Percentiles rank a stretch among this genome's conserved stretches.
These are phyloP conservation scores for Falco peregrinus DNA, from an alignment of 2,797 vertebrate species.

Conservation along the genomic window DNA sequence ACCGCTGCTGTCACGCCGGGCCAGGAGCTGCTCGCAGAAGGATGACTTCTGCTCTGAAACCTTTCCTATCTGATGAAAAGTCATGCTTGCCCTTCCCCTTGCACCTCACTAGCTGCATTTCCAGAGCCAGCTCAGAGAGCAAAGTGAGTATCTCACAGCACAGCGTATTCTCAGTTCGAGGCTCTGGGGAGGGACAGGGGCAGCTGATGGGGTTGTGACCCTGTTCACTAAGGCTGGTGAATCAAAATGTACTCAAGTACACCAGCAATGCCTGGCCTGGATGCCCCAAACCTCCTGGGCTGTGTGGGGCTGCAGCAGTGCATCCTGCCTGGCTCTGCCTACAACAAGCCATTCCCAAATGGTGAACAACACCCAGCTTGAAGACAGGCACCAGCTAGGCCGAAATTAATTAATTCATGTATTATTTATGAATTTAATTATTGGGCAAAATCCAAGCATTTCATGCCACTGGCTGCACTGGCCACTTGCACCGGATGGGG, in stretches of 20 bases:
- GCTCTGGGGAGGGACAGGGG: background rate
- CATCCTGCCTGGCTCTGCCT: background rate
- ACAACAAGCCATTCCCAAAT: fast-evolving
- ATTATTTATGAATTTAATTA: background rate
- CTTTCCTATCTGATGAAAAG: background rate
- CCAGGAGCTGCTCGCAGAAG: background rate
- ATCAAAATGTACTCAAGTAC: background rate
- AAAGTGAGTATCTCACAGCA: background rate
- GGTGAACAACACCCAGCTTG: background rate
- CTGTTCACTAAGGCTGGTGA: background rate
- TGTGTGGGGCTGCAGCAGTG: background rate
- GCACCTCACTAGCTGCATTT: background rate
- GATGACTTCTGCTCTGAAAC: background rate
- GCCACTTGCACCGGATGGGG: fast-evolving
- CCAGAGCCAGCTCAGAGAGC: background rate
- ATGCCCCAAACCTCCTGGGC: background rate
- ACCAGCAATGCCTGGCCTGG: background rate
- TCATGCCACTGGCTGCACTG: background rate
- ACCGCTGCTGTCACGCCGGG: background rate
- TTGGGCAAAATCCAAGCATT: background rate
- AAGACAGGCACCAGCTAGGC: background rate
- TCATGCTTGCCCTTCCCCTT: background rate
- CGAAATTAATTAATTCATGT: background rate
- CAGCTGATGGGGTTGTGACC: background rate
- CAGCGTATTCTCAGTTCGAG: background rate